Evolutionary conservation across 2,113 vertebrate genomes (phyloP).

Genomic region (Merops nubicus): DNA sequence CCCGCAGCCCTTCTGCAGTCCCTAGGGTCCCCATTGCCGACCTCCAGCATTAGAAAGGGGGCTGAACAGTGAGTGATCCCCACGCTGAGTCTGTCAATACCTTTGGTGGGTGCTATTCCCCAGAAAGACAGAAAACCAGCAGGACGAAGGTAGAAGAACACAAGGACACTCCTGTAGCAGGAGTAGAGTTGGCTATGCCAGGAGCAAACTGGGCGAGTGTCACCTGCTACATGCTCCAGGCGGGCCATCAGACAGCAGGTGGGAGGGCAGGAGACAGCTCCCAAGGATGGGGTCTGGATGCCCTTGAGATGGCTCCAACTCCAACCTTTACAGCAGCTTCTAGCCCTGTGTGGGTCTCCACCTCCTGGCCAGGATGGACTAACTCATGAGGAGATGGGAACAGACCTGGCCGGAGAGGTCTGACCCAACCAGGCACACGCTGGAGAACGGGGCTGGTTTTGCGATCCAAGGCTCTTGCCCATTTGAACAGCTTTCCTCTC

Average conservation of each 20-base stretch:
- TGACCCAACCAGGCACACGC: accelerated
- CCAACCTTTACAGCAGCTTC: neutral
- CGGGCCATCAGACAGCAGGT: accelerated
- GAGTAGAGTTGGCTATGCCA: neutral
- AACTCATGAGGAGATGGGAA: neutral
- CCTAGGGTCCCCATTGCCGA: neutral
- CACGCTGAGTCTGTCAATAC: accelerated
- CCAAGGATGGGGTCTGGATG: neutral
- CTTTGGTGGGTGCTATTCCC: neutral
- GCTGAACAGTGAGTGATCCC: neutral
- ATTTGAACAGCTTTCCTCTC: neutral
- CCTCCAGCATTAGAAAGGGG: neutral
- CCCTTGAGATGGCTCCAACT: neutral
- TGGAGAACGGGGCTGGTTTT: neutral
- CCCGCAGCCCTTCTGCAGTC: accelerated
- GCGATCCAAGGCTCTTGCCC: neutral
- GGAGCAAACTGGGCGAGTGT: accelerated
- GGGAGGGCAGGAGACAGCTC: accelerated
- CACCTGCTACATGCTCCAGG: neutral
- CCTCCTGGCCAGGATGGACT: neutral
- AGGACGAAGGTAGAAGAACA: neutral
- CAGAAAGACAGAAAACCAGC: neutral
- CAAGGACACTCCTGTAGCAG: neutral
- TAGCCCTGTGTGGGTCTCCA: neutral
- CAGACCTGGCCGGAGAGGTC: neutral